Base-by-base conservation (phyloP, 2,888 invertebrate genomes). In the Adela reaumurella region DNA sequence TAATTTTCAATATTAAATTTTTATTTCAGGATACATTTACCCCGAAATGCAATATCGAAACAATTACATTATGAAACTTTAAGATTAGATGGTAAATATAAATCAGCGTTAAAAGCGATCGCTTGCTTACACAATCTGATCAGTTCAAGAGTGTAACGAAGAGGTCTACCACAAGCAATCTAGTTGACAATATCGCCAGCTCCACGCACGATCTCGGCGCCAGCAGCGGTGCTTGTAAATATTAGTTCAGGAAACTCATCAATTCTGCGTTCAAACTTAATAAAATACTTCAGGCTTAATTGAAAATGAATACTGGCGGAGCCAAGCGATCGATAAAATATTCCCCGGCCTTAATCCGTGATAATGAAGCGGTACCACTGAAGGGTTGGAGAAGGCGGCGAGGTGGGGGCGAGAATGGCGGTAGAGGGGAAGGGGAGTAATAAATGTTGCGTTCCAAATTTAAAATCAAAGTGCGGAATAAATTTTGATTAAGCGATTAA, bases 401-500 rank as follows among this genome's bases (percentile, higher is more conserved):
- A 70, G 16, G 72, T 73, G 74, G 77, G 74, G 71, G 74, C 71
- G 65, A 64, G 64, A 6, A 71, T 73, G 74, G 77, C 74, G 71
- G 74, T 70, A 65, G 64, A 63, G 59, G 67, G 69, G 72, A 72
- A 73, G 69, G 63, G 65, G 68, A 68, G 65, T 77, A 78, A 78
- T 76, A 77, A 77, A 78, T 77, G 77, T 78, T 77, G 74, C 76
- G 74, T 74, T 53, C 67, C 71, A 77, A 77, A 77, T 78, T 78
- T 78, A 77, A 77, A 77, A 78, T 77, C 74, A 77, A 77, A 78
- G 76, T 74, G 77, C 73, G 76, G 78, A 76, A 77, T 78, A 77
- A 77, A 77, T 78, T 78, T 78, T 74, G 77, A 77, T 77, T 77
- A 77, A 76, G 74, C 77, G 78, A 77, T 77, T 77, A 78, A 74